Base-by-base conservation (phyloP, 2,797 vertebrate species). In the Poecilia gillii region DNA sequence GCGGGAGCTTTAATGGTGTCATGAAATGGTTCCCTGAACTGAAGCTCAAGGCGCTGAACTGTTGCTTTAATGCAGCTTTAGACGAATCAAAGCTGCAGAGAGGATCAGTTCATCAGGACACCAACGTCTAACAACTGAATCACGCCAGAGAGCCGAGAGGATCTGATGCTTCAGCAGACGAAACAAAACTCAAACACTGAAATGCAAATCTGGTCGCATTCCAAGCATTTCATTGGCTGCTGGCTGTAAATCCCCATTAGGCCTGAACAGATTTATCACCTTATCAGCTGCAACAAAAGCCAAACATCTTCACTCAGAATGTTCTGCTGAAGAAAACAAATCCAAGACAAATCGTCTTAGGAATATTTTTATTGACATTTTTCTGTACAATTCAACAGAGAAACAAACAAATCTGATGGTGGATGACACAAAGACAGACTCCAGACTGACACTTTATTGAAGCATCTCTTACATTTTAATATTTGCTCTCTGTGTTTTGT, bases 1-100 rank as follows among this genome's bases (percentile, higher is more conserved):
- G 82, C 78, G 81, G 80, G 70, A 87, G 82, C 57, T 46, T 51
- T 71, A 88, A 84, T 28, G 71, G 71, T 78, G 88, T 84, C 76
- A 76, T 68, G 47, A 73, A 47, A 74, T n/a, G 79, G 57, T 36
- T 74, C 18, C 53, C 62, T 47, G 74, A 79, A 76, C 55, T 43
- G 59, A 83, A 2, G 59, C 45, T 72, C 0, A 45, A 75, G 43
- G 78, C 53, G 0, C 16, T 1, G 14, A 81, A 47, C 16, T 36
- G 33, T 83, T 39, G 28, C 28, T 76, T 6, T 64, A 51, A 81
- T 59, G 47, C 68, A 28, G 41, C n/a, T 28, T 71, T 16, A 45
- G 43, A 43, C 43, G 41, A n/a, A n/a, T 25, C 36, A 41, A 11
- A 66, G 39, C 64, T 20, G 23, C 64, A 68, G 64, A 23, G 36